Percentiles rank a stretch among this genome's conserved stretches.
These are phyloP conservation scores for Onychostoma macrolepis DNA, from an alignment of 2,113 vertebrate genomes.

Conservation along the genomic window DNA sequence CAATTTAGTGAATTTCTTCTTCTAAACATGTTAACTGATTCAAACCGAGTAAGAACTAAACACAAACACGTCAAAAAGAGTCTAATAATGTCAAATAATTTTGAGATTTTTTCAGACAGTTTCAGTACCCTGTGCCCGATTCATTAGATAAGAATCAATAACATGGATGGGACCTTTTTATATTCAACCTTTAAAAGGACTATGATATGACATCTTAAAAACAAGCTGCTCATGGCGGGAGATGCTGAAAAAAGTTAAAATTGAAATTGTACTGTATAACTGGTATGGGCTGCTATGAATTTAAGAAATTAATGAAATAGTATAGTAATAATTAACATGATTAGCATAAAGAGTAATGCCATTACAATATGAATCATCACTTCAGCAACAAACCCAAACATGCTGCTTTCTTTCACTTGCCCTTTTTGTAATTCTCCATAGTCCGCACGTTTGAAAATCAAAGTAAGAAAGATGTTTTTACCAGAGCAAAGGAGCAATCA, in stretches of 20 bases:
- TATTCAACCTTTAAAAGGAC: background rate
- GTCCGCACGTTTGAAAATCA: constrained; percentile 39
- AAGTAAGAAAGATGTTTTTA: constrained; percentile 28
- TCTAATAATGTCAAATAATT: background rate
- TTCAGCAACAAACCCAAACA: background rate
- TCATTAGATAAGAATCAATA: background rate
- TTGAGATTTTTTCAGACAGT: background rate
- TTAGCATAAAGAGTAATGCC: background rate
- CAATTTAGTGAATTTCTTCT: background rate
- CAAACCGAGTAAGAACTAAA: background rate
- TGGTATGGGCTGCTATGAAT: background rate
- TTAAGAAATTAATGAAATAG: background rate
- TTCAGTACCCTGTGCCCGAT: background rate
- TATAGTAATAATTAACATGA: background rate
- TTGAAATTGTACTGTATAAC: too few relatives aligned
- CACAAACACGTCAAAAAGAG: background rate
- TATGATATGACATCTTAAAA: background rate
- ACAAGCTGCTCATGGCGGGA: background rate
- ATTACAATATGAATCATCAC: background rate
- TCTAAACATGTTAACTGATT: background rate
- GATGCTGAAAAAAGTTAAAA: background rate
- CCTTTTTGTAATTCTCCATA: background rate
- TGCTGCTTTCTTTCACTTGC: background rate
- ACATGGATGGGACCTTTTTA: background rate
- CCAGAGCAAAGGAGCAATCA: constrained; percentile 28